Conservation (phyloP, 2,888 invertebrate genomes). For the Pachliopta kotzebuea region DNA sequence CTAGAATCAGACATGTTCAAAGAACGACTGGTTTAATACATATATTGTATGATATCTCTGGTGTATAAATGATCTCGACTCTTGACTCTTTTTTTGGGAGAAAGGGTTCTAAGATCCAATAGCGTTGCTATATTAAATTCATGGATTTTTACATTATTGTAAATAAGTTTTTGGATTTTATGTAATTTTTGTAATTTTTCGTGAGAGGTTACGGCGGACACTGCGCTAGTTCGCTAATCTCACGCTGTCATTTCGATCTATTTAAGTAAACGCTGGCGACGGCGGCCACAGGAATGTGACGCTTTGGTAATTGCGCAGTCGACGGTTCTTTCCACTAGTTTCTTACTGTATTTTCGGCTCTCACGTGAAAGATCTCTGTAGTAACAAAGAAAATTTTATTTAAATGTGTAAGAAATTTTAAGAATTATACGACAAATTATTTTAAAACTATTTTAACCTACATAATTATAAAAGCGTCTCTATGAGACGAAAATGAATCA, state of each 20-base stretch:
- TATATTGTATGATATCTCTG: no score
- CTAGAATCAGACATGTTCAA: no score
- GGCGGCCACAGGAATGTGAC: conserved; percentile 46
- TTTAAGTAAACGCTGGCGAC: conserved; percentile 59
- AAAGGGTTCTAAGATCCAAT: no score
- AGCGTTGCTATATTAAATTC: no score
- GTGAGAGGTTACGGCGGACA: conserved; percentile 7
- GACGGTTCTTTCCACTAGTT: conserved; percentile 27
- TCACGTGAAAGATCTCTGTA: conserved; percentile 28
- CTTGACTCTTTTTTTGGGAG: no score
- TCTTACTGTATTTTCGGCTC: conserved; percentile 34
- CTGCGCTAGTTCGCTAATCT: conserved; percentile 45
- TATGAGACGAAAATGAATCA: no score
- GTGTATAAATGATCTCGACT: no score
- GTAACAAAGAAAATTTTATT: neutral
- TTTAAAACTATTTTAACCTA: no score
- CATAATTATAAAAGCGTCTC: no score
- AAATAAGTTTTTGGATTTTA: no score
- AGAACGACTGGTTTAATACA: no score
- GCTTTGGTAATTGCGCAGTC: conserved; percentile 35
- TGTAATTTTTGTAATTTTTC: conserved; percentile 3
- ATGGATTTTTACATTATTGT: no score
- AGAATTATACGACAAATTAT: neutral
- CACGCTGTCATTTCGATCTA: conserved; percentile 64
- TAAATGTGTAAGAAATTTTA: neutral